phyloP scores from a whole-genome alignment of 2,113 vertebrate genomes.

The Coregonus clupeaformis region DNA sequence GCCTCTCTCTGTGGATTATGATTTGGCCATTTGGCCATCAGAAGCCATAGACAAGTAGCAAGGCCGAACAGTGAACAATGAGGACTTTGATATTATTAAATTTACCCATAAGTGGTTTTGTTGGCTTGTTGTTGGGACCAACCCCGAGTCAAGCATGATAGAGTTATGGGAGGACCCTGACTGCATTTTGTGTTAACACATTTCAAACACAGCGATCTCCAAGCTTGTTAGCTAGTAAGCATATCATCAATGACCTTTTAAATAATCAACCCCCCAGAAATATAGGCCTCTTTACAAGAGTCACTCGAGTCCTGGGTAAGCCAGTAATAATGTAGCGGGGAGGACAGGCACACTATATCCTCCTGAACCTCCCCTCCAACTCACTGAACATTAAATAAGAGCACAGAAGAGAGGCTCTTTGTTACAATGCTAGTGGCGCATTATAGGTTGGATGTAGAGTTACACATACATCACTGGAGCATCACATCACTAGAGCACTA shows the following conservation, averaged over 20 bases:
- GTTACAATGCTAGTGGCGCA: neutral
- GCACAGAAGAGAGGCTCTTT: neutral
- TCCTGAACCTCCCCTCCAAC: neutral
- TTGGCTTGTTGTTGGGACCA: neutral
- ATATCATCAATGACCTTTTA: neutral
- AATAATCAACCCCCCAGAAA: neutral
- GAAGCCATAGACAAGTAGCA: neutral
- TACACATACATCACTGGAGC: neutral
- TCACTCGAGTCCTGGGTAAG: neutral
- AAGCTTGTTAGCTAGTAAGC: neutral
- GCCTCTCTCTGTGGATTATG: neutral
- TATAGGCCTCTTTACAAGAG: neutral
- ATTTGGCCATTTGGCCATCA: neutral
- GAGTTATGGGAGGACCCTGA: neutral
- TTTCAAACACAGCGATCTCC: no score
- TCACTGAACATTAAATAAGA: neutral
- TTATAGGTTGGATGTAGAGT: neutral
- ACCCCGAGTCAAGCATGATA: neutral
- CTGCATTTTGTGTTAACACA: constrained; percentile 44
- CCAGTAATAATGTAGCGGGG: neutral
- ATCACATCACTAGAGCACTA: neutral
- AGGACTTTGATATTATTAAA: neutral
- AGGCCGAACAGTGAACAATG: neutral
- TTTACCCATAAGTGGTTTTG: neutral
- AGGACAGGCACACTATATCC: neutral